Evolutionary conservation across 2,888 invertebrate species (phyloP).

Genomic region (Serripes groenlandicus): DNA sequence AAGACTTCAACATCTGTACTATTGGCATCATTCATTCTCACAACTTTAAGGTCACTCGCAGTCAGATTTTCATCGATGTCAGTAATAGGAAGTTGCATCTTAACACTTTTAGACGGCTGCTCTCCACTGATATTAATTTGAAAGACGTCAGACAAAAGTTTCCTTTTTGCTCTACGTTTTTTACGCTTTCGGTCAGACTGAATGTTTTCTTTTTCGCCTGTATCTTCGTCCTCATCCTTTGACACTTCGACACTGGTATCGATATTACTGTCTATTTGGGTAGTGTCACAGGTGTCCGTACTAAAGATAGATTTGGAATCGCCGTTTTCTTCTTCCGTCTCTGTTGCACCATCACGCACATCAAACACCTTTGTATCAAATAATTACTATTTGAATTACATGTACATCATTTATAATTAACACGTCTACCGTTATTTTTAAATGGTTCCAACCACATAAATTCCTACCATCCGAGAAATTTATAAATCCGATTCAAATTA

Average conservation of each 20-base stretch:
- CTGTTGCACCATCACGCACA: background rate
- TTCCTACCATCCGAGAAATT: no score
- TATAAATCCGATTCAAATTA: no score
- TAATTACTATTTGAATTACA: background rate
- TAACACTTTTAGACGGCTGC: constrained; percentile 28
- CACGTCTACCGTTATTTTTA: no score
- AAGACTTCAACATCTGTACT: background rate
- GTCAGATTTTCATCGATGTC: background rate
- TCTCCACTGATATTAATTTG: constrained; percentile 26
- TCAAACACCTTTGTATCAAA: background rate
- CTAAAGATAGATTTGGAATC: background rate
- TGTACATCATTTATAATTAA: no score
- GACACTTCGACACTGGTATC: background rate
- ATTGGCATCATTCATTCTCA: constrained; percentile 20
- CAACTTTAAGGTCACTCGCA: background rate
- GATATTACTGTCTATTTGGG: background rate
- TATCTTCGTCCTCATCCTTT: background rate
- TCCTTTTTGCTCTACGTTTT: constrained; percentile 6
- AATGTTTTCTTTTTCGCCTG: background rate
- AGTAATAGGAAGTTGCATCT: constrained; percentile 27
- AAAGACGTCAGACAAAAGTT: constrained; percentile 25
- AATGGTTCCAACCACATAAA: no score
- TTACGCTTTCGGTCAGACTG: background rate
- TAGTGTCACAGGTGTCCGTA: background rate
- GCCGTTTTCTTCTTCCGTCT: background rate